Evolutionary conservation across 2,797 vertebrate genomes (phyloP).

Genomic region (Alca torda): DNA sequence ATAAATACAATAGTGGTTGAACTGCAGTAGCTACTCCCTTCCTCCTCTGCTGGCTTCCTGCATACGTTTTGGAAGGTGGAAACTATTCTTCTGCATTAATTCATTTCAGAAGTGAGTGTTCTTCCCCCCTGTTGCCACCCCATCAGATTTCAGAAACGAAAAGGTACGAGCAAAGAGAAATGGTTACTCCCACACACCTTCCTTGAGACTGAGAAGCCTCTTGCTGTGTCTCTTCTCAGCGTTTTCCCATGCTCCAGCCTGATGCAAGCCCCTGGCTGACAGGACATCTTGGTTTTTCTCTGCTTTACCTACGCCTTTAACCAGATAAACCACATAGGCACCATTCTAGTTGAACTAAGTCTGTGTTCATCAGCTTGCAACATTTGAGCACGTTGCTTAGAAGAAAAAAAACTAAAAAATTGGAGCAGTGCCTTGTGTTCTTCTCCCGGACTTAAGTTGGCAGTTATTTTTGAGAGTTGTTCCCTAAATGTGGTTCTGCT

Average conservation of each 20-base stretch:
- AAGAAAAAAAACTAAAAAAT: accelerated
- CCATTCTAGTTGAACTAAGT: neutral
- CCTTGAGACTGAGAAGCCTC: neutral
- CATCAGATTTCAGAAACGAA: neutral
- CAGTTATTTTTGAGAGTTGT: neutral
- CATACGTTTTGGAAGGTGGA: neutral
- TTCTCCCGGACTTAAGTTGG: neutral
- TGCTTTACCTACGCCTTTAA: neutral
- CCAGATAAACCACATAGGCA: neutral
- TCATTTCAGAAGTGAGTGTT: neutral
- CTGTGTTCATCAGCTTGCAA: neutral
- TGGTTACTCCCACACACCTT: accelerated
- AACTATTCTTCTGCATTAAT: neutral
- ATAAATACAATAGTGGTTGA: slow-evolving; percentile 49
- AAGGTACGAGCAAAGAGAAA: neutral
- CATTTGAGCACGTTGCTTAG: neutral
- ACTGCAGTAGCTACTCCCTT: slow-evolving; percentile 56
- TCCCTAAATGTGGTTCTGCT: neutral
- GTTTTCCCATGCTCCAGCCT: neutral
- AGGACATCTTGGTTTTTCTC: neutral
- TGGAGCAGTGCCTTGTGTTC: accelerated
- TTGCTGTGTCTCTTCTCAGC: neutral
- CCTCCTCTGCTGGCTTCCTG: slow-evolving; percentile 56
- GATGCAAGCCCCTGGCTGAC: neutral
- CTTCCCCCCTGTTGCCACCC: neutral